These are phyloP conservation scores for Drymonia ruficornis DNA, from an alignment of 2,888 invertebrate genomes.

Conservation along the genomic window DNA sequence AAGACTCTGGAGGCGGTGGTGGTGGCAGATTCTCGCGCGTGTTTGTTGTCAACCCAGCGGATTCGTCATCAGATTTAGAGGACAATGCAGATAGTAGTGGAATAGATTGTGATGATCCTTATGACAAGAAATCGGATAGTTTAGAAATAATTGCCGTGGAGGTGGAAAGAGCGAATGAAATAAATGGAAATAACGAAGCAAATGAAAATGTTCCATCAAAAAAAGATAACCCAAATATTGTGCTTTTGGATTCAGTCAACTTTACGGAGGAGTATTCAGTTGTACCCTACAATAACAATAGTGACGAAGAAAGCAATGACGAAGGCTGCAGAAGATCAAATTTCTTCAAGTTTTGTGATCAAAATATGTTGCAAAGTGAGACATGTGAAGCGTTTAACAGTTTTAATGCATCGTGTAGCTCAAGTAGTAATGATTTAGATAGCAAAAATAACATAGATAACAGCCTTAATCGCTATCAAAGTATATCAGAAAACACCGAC, in stretches of 20 bases:
- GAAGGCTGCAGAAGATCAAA: slow-evolving; percentile 49
- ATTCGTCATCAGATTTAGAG: slow-evolving; percentile 86
- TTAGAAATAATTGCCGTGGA: slow-evolving; percentile 69
- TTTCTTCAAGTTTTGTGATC: slow-evolving; percentile 69
- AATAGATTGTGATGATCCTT: slow-evolving; percentile 87
- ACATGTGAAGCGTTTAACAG: slow-evolving; percentile 75
- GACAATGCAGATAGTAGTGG: slow-evolving; percentile 85
- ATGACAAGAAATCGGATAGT: slow-evolving; percentile 78
- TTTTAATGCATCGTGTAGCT: slow-evolving; percentile 70
- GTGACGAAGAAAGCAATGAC: slow-evolving; percentile 54
- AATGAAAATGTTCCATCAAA: slow-evolving; percentile 51
- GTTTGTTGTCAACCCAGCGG: slow-evolving; percentile 87
- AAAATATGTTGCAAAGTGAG: slow-evolving; percentile 79
- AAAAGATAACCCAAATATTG: slow-evolving; percentile 56
- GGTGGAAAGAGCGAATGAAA: slow-evolving; percentile 56
- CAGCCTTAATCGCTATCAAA: slow-evolving; percentile 60
- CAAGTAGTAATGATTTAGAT: slow-evolving; percentile 63
- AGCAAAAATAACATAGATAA: slow-evolving; percentile 58
- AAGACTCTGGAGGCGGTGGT: slow-evolving; percentile 84
- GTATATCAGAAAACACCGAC: slow-evolving; percentile 66
- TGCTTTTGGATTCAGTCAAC: slow-evolving; percentile 68
- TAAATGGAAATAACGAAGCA: slow-evolving; percentile 49
- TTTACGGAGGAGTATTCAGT: slow-evolving; percentile 68
- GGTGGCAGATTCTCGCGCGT: slow-evolving; percentile 86
- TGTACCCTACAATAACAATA: slow-evolving; percentile 56